phyloP scores from a whole-genome alignment of 2,113 vertebrate genomes.

The Paramisgurnus dabryanus region DNA sequence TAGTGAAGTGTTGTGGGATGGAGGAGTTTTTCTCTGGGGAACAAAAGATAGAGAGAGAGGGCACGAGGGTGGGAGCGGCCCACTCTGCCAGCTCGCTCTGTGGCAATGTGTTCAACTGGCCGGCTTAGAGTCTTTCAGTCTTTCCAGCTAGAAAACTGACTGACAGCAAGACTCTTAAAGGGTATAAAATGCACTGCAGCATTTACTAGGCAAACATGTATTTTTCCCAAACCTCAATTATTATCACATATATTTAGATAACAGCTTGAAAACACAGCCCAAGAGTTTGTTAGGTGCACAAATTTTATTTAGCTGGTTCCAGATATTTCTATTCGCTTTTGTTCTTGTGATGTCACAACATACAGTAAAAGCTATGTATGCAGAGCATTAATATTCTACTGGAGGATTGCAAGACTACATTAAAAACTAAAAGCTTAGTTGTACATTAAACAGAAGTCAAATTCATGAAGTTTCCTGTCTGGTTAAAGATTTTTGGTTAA shows the following conservation, averaged over 20 bases:
- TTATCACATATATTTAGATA: constrained; percentile 34
- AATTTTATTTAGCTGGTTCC: neutral
- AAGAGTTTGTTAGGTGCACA: constrained; percentile 32
- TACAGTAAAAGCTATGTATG: neutral
- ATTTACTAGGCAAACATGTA: constrained; percentile 60
- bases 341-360: neutral
- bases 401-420: neutral
- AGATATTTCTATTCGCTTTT: neutral
- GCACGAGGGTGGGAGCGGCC: constrained; percentile 65
- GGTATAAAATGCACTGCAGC: constrained; percentile 67
- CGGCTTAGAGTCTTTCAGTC: constrained; percentile 71
- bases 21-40: constrained; percentile 69
- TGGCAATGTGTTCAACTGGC: constrained; percentile 69
- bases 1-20: constrained; percentile 73
- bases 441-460: no score
- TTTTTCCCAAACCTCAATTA: constrained; percentile 9
- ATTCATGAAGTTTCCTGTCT: no score
- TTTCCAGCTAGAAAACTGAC: constrained; percentile 77
- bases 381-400: neutral
- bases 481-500: no score
- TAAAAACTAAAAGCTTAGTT: neutral
- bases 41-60: constrained; percentile 75
- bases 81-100: constrained; percentile 63
- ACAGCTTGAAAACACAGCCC: constrained; percentile 29
- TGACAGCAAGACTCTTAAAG: constrained; percentile 66